A percentile compares a stretch with the other conserved stretches of the same genome.
phyloP scores from a whole-genome alignment of 2,888 invertebrate species.

The Nomada flava region DNA sequence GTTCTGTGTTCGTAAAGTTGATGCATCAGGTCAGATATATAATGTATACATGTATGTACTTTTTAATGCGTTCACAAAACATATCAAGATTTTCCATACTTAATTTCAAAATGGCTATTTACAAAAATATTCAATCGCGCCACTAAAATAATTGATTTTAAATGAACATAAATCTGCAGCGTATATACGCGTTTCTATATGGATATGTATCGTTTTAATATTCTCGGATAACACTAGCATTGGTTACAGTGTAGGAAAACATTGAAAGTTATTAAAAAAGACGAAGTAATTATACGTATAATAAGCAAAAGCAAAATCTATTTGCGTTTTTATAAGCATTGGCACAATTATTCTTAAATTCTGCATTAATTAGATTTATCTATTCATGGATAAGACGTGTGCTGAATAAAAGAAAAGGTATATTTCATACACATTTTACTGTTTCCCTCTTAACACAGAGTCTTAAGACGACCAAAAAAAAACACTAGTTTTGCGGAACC shows the following conservation, averaged over 20 bases:
- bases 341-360: too few relatives aligned
- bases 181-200: neutral
- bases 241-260: neutral
- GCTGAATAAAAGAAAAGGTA: neutral
- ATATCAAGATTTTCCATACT: neutral
- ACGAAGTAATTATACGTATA: too few relatives aligned
- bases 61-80: conserved; percentile 28
- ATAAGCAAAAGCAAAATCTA: too few relatives aligned
- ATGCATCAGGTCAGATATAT: neutral
- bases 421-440: neutral
- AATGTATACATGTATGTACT: neutral
- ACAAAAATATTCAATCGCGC: neutral
- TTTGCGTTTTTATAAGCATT: too few relatives aligned
- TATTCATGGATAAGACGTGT: neutral
- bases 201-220: neutral
- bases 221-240: too few relatives aligned
- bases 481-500: neutral
- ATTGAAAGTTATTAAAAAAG: neutral
- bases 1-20: conserved; percentile 43
- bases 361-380: too few relatives aligned
- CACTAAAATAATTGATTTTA: neutral
- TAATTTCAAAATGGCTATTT: neutral
- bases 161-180: neutral
- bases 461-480: neutral
- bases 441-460: neutral